Evolutionary conservation across 1,140 invertebrate genomes (phyloP), one percentile per base, ranked within the genome.

Genomic region (Sitobion miscanthi): DNA sequence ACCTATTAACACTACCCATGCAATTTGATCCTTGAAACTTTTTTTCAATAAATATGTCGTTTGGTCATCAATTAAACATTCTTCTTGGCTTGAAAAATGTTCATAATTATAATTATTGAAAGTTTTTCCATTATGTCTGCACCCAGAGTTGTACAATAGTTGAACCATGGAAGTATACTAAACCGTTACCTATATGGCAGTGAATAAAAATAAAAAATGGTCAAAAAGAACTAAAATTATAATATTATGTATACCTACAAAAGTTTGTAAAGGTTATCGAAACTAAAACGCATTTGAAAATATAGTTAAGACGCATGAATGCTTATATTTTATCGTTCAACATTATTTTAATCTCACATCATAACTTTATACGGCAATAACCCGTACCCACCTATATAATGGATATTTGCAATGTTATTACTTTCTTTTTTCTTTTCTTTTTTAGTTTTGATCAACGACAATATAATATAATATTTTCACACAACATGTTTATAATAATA

Each of bases 291-390:
- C 42, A 25, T 45, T 45, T 45, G 42, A 86, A 45, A 86, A 86
- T 17, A 45, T 86, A 86, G 38, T 30, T 47, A 38, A 82, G 35
- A 82, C 77, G 42, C 42, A 45, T 86, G 42, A 45, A 86, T 30
- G 42, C 83, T 86, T 86, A 45, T 86, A 42, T 86, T 86, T 86
- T 86, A 86, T 86, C 83, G 83, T 86, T 45, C 21, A 45, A 47
- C 83, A 86, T 86, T 86, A 45, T 86, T 45, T 45, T 86, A 86
- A 86, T 86, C 35, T 86, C 25, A 45, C 25, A 45, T 86, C 83
- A 23, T 45, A 86, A 86, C 23, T 86, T 86, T 86, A 86, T 86
- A 86, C 25, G 83, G 42, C 9, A 86, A 86, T 86, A 86, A 86
- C 42, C 62, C n/a, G 62, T 77, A 77, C 30, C 62, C n/a, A 77